Conservation (phyloP, 2,888 invertebrate genomes). For the Euplagia quadripunctaria region DNA sequence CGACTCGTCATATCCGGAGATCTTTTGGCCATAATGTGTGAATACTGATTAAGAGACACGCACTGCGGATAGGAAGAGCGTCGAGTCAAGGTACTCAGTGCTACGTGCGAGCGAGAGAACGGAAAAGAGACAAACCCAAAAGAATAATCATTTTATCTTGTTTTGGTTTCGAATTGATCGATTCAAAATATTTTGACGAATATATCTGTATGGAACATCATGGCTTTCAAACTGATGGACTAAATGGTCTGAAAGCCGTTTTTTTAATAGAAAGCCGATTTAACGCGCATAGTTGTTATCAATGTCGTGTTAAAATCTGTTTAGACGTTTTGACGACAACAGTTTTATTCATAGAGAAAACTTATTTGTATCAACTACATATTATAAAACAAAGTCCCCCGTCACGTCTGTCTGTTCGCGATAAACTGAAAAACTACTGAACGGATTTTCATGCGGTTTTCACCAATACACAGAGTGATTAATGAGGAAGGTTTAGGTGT, state of each 20-base stretch:
- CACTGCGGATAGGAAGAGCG: not conserved
- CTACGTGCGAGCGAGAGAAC: constrained; percentile 10
- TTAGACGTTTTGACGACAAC: too few relatives aligned
- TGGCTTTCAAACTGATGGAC: not conserved
- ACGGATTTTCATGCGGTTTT: too few relatives aligned
- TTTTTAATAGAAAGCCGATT: not conserved
- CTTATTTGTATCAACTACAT: too few relatives aligned
- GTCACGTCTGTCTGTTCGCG: too few relatives aligned
- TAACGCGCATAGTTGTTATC: too few relatives aligned
- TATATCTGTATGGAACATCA: not conserved
- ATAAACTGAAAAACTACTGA: too few relatives aligned
- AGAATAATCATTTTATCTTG: not conserved
- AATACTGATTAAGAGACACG: constrained; percentile 63
- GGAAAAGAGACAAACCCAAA: not conserved
- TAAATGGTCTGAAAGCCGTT: not conserved
- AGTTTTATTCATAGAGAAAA: too few relatives aligned
- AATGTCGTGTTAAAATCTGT: too few relatives aligned
- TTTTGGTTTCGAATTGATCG: not conserved
- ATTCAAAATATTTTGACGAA: not conserved
- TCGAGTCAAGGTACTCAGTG: not conserved
- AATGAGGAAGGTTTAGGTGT: too few relatives aligned
- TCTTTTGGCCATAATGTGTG: constrained; percentile 61
- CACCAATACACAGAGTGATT: too few relatives aligned
- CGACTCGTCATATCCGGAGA: constrained; percentile 66
- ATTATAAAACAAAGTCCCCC: too few relatives aligned